A percentile compares a stretch with the other conserved stretches of the same genome.
Conservation (phyloP, 2,797 vertebrate genomes). For the Danionella dracula region DNA sequence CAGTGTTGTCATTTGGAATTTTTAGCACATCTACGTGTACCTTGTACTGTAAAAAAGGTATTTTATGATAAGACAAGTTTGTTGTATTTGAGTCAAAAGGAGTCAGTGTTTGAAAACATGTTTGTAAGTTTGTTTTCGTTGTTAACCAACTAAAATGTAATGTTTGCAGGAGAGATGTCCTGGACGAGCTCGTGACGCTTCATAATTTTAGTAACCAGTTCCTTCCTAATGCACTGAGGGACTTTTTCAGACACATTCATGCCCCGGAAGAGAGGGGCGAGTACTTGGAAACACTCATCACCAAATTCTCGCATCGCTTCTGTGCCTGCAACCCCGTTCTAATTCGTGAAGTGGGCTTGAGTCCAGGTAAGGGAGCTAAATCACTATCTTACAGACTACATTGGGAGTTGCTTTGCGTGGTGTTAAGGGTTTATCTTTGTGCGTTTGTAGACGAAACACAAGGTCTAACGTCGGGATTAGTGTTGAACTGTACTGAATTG, state of each 20-base stretch:
- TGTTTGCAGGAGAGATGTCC: constrained; percentile 82
- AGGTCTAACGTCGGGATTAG: background rate
- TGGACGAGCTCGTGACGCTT: constrained; percentile 94
- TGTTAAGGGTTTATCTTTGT: background rate
- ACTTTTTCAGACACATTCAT: constrained; percentile 97
- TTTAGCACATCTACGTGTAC: too few relatives aligned
- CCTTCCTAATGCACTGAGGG: constrained; percentile 93
- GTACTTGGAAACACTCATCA: constrained; percentile 98
- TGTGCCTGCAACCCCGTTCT: constrained; percentile 92
- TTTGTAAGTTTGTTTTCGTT: background rate
- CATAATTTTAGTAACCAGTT: constrained; percentile 99
- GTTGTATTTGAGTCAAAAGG: too few relatives aligned
- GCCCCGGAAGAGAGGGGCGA: constrained; percentile 96
- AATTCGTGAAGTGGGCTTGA: constrained; percentile 90
- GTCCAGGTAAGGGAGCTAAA: constrained; percentile 79
- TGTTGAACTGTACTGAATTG: background rate
- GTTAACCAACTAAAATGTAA: background rate
- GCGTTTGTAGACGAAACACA: too few relatives aligned
- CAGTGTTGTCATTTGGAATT: too few relatives aligned
- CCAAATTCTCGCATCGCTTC: constrained; percentile 97
- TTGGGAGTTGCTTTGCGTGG: background rate
- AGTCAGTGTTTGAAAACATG: too few relatives aligned
- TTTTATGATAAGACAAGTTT: too few relatives aligned
- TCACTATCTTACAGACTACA: background rate
- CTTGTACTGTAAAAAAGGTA: too few relatives aligned